Evolutionary conservation across 2,888 invertebrate genomes (phyloP).

Genomic region (Corbicula japonica): DNA sequence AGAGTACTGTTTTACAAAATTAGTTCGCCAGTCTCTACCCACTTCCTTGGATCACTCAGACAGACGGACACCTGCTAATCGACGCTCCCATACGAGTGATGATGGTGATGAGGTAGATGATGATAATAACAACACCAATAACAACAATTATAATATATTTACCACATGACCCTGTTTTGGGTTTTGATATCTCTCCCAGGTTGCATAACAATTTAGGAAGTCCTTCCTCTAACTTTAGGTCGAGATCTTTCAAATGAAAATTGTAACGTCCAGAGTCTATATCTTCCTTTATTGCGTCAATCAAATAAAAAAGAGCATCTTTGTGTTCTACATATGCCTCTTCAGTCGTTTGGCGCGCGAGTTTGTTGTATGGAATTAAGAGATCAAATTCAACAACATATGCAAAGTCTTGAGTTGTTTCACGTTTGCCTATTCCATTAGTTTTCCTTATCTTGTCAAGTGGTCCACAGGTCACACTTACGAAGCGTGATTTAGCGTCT

Average conservation of each 20-base stretch:
- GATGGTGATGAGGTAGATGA: too few relatives aligned
- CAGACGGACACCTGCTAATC: too few relatives aligned
- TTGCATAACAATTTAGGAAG: slow-evolving; percentile 28
- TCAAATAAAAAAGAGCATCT: slow-evolving; percentile 34
- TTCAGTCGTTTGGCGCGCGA: background rate
- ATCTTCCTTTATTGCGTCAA: slow-evolving; percentile 39
- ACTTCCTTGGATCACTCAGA: too few relatives aligned
- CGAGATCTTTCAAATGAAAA: slow-evolving; percentile 25
- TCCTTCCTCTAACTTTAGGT: slow-evolving; percentile 33
- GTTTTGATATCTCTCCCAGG: slow-evolving; percentile 12
- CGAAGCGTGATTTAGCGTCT: slow-evolving; percentile 47
- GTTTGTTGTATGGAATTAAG: slow-evolving; percentile 27
- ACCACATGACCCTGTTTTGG: slow-evolving; percentile 23
- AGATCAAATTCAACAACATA: slow-evolving; percentile 41
- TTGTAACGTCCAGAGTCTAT: slow-evolving; percentile 42
- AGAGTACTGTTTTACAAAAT: too few relatives aligned
- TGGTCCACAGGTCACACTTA: slow-evolving; percentile 56
- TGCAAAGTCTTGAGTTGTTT: slow-evolving; percentile 21
- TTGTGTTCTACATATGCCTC: slow-evolving; percentile 19
- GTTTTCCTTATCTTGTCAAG: slow-evolving; percentile 22
- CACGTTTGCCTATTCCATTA: too few relatives aligned
- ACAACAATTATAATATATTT: too few relatives aligned
- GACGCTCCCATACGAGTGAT: too few relatives aligned
- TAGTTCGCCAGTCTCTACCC: too few relatives aligned
- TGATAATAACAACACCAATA: too few relatives aligned